Evolutionary conservation across 2,113 vertebrate genomes (phyloP).

Genomic region (Australoheros scitulus): DNA sequence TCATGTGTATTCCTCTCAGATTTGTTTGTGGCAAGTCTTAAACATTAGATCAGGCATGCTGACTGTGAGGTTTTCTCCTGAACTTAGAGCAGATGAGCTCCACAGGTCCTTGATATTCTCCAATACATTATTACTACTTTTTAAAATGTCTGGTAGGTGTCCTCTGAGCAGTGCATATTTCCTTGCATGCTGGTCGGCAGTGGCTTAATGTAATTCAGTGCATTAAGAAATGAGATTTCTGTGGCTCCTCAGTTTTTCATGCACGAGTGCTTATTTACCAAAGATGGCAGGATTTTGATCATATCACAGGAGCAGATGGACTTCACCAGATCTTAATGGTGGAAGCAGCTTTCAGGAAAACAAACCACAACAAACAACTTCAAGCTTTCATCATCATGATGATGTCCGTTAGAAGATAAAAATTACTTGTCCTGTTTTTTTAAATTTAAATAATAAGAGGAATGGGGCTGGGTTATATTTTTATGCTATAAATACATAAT

Average conservation of each 20-base stretch:
- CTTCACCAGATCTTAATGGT: fast-evolving
- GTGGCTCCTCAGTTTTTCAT: neutral
- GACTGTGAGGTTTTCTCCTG: neutral
- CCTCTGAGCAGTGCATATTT: neutral
- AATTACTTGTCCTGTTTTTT: neutral
- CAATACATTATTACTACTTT: neutral
- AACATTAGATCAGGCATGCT: neutral
- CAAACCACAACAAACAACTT: neutral
- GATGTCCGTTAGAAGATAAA: neutral
- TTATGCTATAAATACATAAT: neutral
- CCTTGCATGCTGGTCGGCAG: too few relatives aligned
- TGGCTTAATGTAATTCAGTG: neutral
- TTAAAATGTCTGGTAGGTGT: too few relatives aligned
- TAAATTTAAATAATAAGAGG: neutral
- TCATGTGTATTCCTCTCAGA: fast-evolving
- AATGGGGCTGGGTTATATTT: too few relatives aligned
- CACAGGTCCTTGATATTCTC: neutral
- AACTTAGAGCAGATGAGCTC: neutral
- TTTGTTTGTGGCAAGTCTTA: too few relatives aligned
- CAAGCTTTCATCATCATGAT: neutral
- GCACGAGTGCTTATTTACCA: neutral
- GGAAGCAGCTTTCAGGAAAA: neutral
- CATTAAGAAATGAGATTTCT: neutral
- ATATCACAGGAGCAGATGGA: fast-evolving
- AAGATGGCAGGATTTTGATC: neutral